Percentiles rank a stretch among this genome's conserved stretches.
phyloP scores from a whole-genome alignment of 2,113 vertebrate species.

The Orientallactaga bullata region DNA sequence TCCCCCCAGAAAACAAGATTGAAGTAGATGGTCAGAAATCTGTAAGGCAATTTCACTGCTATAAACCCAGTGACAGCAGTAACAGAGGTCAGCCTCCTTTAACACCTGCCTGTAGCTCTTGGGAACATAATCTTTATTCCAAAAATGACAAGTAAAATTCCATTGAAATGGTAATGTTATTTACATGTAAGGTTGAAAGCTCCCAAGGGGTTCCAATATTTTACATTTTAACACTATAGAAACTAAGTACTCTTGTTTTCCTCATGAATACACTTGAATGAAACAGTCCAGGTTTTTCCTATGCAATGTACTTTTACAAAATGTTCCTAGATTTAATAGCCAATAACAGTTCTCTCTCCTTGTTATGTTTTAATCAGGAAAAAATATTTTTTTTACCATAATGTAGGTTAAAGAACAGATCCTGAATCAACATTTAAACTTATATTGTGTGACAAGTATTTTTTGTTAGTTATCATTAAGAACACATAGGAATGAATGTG shows the following conservation, averaged over 20 bases:
- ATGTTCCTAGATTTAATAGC: not conserved
- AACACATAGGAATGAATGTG: not conserved
- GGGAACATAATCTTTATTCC: not conserved
- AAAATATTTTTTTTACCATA: not conserved
- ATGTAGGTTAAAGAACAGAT: constrained; percentile 5
- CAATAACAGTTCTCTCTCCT: not conserved
- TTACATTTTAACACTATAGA: not conserved
- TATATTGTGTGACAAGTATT: not conserved
- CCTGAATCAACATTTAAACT: not conserved
- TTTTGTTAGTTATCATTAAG: constrained; percentile 8
- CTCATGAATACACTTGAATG: not conserved
- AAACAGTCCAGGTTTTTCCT: not conserved
- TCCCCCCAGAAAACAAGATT: not conserved
- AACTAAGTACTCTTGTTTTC: not conserved
- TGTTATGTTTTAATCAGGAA: not conserved
- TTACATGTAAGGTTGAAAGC: not conserved
- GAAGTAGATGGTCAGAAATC: not conserved
- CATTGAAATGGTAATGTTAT: not conserved
- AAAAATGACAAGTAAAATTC: not conserved
- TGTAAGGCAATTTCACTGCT: not conserved
- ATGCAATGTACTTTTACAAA: constrained; percentile 6
- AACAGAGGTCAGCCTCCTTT: not conserved
- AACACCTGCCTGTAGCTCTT: not conserved
- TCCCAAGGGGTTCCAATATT: not conserved
- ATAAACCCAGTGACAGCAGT: accelerated